These are phyloP conservation scores for Bubo bubo DNA, from an alignment of 2,113 vertebrate genomes.

Conservation along the genomic window DNA sequence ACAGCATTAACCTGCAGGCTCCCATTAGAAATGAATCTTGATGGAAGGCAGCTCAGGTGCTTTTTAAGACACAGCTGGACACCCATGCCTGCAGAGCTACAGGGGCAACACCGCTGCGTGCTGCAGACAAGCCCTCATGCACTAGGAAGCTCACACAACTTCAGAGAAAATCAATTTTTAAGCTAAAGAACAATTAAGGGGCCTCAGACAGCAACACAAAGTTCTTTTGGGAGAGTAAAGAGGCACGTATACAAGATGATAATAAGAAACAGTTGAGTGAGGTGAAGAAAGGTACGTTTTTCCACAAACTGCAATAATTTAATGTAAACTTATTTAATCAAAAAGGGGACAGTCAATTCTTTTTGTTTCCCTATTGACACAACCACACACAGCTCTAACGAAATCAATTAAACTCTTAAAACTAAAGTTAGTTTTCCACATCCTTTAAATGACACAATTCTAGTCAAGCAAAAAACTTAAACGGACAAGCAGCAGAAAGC, in stretches of 20 bases:
- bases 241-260: fast-evolving
- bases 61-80: not conserved
- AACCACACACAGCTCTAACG: not conserved
- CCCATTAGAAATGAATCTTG: not conserved
- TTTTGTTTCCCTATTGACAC: not conserved
- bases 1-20: not conserved
- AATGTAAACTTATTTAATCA: not conserved
- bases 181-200: not conserved
- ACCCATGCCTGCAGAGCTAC: not conserved
- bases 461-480: not conserved
- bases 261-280: not conserved
- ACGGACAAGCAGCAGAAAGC: not conserved
- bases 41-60: not conserved
- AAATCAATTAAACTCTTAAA: not conserved
- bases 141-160: not conserved
- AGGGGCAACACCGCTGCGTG: not conserved
- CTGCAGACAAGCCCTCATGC: not conserved
- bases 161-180: not conserved
- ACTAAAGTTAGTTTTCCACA: not conserved
- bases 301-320: not conserved
- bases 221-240: not conserved
- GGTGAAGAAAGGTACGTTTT: not conserved
- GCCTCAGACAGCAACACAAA: not conserved
- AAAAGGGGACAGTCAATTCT: not conserved
- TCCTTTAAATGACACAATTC: constrained; percentile 5